These are phyloP conservation scores for Phania funesta DNA, from an alignment of 2,888 invertebrate species.

Conservation along the genomic window DNA sequence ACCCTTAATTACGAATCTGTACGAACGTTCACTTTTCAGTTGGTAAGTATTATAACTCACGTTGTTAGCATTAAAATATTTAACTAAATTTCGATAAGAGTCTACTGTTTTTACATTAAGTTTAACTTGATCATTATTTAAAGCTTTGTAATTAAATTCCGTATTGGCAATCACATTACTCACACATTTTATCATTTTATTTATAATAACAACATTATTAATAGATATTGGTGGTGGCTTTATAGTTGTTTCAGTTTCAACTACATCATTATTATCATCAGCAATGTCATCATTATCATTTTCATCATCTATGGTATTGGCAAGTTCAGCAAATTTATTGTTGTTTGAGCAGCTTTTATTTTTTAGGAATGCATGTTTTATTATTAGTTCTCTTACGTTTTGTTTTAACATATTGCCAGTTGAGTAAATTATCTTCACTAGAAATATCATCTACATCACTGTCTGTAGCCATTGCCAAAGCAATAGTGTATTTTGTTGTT, in stretches of 20 bases:
- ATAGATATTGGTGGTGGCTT: background rate
- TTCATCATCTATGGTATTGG: too few relatives aligned
- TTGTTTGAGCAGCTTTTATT: too few relatives aligned
- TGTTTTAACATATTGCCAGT: too few relatives aligned
- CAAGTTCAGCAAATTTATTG: too few relatives aligned
- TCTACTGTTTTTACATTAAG: constrained; percentile 21
- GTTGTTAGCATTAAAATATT: constrained; percentile 10
- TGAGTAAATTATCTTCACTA: too few relatives aligned
- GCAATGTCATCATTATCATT: background rate
- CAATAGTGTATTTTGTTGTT: too few relatives aligned
- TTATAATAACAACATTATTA: background rate
- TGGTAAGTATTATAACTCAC: constrained; percentile 31
- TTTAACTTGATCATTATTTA: background rate
- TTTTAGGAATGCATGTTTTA: too few relatives aligned
- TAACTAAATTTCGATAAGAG: background rate
- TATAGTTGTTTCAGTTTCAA: background rate
- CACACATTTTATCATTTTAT: too few relatives aligned
- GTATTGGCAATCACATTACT: too few relatives aligned
- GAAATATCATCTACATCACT: too few relatives aligned
- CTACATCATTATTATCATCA: background rate
- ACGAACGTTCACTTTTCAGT: constrained; percentile 7
- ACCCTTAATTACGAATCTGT: background rate
- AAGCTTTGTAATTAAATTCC: background rate
- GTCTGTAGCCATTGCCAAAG: too few relatives aligned
- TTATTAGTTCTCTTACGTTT: too few relatives aligned